A percentile compares a stretch with the other conserved stretches of the same genome.
Conservation (phyloP, 2,888 invertebrate genomes). For the Leucozona laternaria region DNA sequence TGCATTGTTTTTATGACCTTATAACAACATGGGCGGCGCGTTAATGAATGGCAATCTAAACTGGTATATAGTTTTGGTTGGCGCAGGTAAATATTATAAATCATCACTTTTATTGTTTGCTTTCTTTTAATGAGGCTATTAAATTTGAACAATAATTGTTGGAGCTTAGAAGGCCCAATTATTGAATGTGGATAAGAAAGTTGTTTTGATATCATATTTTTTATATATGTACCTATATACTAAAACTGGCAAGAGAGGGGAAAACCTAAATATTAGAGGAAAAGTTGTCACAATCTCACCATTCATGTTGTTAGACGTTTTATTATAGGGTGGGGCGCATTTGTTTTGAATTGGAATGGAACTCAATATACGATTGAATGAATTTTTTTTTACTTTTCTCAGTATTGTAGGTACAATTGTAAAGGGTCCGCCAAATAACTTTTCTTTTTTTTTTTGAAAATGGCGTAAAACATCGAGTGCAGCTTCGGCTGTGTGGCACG, state of each 20-base stretch:
- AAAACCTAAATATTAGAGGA: not conserved
- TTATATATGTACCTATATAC: not conserved
- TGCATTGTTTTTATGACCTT: constrained; percentile 59
- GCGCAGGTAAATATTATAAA: constrained; percentile 37
- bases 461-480: no score
- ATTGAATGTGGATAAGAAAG: not conserved
- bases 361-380: no score
- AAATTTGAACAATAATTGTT: constrained; percentile 8
- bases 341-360: no score
- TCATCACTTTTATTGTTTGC: constrained; percentile 35
- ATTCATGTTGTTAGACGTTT: no score
- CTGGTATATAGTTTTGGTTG: constrained; percentile 4
- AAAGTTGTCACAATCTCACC: not conserved
- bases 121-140: constrained; percentile 2
- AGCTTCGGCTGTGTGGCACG: no score
- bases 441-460: no score
- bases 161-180: not conserved
- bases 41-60: constrained; percentile 61
- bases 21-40: constrained; percentile 47
- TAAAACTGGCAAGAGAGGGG: not conserved
- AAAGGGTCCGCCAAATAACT: no score
- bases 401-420: no score
- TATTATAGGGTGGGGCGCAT: no score
- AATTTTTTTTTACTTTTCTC: no score
- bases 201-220: not conserved